Percentiles rank a stretch among this genome's conserved stretches.
phyloP scores from a whole-genome alignment of 2,888 invertebrate species.

The Cephus pulcher region DNA sequence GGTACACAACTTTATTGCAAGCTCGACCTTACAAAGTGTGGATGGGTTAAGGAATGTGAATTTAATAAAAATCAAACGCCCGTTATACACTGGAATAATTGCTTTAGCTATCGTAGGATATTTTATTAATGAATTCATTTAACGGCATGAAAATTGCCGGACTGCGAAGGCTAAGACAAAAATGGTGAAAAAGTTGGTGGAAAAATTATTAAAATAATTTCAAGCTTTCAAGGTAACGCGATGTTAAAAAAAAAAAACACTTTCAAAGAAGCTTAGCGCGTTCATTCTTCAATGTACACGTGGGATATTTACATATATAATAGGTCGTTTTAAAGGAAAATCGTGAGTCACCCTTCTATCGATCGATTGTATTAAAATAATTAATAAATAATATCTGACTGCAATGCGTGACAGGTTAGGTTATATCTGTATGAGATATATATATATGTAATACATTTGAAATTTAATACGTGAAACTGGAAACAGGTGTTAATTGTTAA shows the following conservation, averaged over 20 bases:
- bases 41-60: background rate
- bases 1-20: too few species aligned
- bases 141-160: background rate
- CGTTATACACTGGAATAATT: background rate
- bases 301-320: background rate
- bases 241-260: background rate
- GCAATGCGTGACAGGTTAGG: background rate
- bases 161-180: too few species aligned
- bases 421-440: background rate
- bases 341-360: background rate
- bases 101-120: background rate
- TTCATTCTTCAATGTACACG: background rate
- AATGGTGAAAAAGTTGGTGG: background rate
- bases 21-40: background rate
- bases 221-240: background rate
- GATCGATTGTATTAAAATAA: background rate
- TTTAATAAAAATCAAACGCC: background rate
- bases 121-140: background rate
- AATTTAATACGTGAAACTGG: background rate
- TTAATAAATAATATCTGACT: background rate
- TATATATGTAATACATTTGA: background rate
- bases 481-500: background rate
- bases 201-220: background rate
- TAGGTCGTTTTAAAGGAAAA: background rate
- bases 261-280: background rate